Base-by-base conservation (phyloP, 2,113 vertebrate species). In the Crotalus helleri region DNA sequence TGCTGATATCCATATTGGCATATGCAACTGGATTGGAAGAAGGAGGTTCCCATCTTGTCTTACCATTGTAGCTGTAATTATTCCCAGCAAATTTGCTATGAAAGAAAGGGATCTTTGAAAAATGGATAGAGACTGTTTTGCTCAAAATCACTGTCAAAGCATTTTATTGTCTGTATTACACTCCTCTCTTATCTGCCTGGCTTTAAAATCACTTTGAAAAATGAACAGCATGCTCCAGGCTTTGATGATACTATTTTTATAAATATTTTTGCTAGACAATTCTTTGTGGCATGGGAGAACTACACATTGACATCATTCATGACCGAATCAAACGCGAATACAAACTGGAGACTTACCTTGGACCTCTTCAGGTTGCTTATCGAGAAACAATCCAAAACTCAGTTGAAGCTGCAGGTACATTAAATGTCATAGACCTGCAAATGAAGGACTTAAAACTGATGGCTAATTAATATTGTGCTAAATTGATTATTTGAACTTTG, bases 241-340 rank as follows among this genome's bases (percentile, higher is more conserved):
- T 88, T 74, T 88, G 33, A 55, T 51, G 54, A 59, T 49, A 23
- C 64, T 58, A 21, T 39, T 0, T 0, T 24, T 88, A 86, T 91
- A 33, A 12, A 81, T 55, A 93, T 69, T 85, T 94, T 92, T 90
- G 61, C 59, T 93, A 99, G 99, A 99, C 98, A 12, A 93, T 99
- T 93, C 97, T 99, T 26, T 99, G 99, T 96, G 99, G 99, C n/a
- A 99, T 99, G 99, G 99, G 99, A 81, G 99, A 99, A 93, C 97
- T 99, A 94, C 99, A 99, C 95, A 99, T 99, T 93, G 99, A 99
- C 95, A 99, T 99, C 91, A 97, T 99, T 96, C 99, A 99, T 39
- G 99, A 99, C 91, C 98, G 99, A 92, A 99, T 99, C 97, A 98
- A 97, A 95, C 98, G 98, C 94, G 99, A 99, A 94, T 99, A 99